phyloP scores from a whole-genome alignment of 1,140 invertebrate species.

The Ceratina japonica region DNA sequence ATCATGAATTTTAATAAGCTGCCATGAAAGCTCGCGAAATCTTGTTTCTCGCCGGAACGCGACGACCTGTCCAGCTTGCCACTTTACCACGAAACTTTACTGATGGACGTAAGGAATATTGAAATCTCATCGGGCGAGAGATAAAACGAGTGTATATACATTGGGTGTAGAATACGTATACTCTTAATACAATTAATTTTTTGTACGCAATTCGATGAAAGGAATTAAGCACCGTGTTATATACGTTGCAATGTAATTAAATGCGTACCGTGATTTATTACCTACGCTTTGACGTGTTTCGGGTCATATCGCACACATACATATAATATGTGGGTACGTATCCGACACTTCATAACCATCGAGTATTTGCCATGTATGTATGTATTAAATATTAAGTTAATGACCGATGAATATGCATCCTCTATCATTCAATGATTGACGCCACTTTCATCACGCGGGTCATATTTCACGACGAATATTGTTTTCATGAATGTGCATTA shows the following conservation, averaged over 20 bases:
- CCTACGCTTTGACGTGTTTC: too few relatives aligned
- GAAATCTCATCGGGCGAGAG: background rate
- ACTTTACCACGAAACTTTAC: background rate
- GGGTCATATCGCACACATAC: too few relatives aligned
- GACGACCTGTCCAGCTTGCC: background rate
- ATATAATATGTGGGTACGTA: too few relatives aligned
- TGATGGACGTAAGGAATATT: background rate
- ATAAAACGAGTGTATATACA: too few relatives aligned
- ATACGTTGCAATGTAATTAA: too few relatives aligned
- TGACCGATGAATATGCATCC: background rate
- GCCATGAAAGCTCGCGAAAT: background rate
- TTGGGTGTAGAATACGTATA: too few relatives aligned
- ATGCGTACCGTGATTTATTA: too few relatives aligned
- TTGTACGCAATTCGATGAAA: too few relatives aligned
- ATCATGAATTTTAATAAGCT: background rate
- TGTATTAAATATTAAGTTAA: background rate
- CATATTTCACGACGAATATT: background rate
- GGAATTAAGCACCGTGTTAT: too few relatives aligned
- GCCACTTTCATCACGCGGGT: background rate
- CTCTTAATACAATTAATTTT: too few relatives aligned
- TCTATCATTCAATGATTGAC: background rate
- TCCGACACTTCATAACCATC: background rate
- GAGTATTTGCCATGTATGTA: background rate
- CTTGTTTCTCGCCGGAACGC: background rate
- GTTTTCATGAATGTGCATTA: background rate